A percentile compares a stretch with the other conserved stretches of the same genome.
Conservation (phyloP, 2,113 vertebrate species). For the Phainopepla nitens region DNA sequence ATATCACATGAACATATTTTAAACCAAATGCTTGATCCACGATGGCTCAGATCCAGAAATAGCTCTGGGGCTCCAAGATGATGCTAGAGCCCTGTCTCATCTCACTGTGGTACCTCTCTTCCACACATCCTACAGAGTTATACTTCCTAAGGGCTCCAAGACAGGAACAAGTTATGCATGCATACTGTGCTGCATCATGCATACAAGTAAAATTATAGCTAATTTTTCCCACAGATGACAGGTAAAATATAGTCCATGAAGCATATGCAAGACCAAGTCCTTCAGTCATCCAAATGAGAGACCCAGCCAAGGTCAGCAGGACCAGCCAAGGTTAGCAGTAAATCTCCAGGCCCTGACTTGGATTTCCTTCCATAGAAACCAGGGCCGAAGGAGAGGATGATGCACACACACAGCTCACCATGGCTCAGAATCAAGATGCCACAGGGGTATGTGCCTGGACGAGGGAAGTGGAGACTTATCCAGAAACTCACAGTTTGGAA, state of each 20-base stretch:
- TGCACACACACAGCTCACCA: rapidly evolving
- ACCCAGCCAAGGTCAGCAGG: background rate
- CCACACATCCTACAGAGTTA: background rate
- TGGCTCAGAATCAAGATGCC: background rate
- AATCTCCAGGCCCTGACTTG: background rate
- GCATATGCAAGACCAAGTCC: background rate
- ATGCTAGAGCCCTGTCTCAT: background rate
- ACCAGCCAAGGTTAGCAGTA: background rate
- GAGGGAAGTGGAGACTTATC: background rate
- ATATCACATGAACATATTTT: background rate
- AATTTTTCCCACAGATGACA: background rate
- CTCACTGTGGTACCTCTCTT: background rate
- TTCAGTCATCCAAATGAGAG: background rate
- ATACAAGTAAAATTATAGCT: background rate
- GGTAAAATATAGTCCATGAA: background rate
- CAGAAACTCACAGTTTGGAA: background rate
- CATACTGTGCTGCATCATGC: background rate
- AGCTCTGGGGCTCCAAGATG: background rate
- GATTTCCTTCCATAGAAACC: background rate
- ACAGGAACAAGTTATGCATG: background rate
- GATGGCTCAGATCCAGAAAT: background rate
- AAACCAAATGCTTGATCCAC: background rate
- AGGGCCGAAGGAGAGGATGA: background rate
- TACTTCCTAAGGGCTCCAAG: background rate
- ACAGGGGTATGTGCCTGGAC: background rate